Conservation (phyloP, 1,140 invertebrate genomes). For the Drosophila seguyi region DNA sequence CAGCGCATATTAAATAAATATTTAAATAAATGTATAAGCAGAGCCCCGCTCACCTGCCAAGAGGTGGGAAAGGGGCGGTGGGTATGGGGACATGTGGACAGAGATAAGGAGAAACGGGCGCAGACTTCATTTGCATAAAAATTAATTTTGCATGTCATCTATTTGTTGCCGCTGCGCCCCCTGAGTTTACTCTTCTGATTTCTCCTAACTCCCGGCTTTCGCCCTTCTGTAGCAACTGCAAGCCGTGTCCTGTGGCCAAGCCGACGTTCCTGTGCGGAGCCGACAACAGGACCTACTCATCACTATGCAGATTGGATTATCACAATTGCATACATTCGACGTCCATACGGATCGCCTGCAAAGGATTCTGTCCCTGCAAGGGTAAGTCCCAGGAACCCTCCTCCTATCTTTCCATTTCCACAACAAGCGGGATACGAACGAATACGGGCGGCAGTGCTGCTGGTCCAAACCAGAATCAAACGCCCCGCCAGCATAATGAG, state of each 20-base stretch:
- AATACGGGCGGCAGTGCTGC: conserved; percentile 7
- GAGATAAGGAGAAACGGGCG: conserved; percentile 1
- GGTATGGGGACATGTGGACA: conserved; percentile 9
- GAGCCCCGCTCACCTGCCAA: conserved; percentile 28
- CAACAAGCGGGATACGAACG: conserved; percentile 25
- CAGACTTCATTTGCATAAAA: conserved; percentile 78
- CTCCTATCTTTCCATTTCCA: conserved; percentile 2
- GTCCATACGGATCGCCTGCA: conserved; percentile 91
- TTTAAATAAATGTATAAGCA: conserved; percentile 70
- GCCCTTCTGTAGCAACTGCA: conserved; percentile 88
- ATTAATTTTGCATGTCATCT: conserved; percentile 82
- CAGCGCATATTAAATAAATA: conserved; percentile 77
- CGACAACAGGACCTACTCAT: conserved; percentile 97
- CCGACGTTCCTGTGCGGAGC: conserved; percentile 94
- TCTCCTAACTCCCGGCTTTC: conserved; percentile 28
- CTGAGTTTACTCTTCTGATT: conserved; percentile 58
- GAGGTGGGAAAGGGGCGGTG: not conserved
- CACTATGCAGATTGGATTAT: conserved; percentile 94
- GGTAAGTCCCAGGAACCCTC: conserved; percentile 59
- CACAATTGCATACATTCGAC: conserved; percentile 95
- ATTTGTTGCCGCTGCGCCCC: conserved; percentile 66
- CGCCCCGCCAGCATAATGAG: conserved; percentile 61
- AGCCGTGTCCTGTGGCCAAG: conserved; percentile 91
- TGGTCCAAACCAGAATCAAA: conserved; percentile 27
- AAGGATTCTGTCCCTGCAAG: conserved; percentile 96